Evolutionary conservation across 2,113 vertebrate species (phyloP).

Genomic region (Mormoops blainvillei): DNA sequence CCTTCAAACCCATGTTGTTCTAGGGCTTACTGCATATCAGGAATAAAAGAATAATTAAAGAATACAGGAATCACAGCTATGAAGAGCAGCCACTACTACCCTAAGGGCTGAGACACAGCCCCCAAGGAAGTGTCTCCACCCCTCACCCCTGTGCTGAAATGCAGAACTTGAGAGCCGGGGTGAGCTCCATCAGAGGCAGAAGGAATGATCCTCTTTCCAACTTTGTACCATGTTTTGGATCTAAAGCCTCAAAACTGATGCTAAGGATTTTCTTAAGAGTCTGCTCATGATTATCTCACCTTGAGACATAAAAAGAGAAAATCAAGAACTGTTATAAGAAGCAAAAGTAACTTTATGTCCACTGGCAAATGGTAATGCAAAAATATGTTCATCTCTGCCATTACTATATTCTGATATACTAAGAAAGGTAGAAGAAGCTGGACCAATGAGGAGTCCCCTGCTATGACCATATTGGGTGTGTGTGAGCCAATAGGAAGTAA

Average conservation of each 20-base stretch:
- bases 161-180: not conserved
- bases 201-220: not conserved
- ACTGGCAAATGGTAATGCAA: not conserved
- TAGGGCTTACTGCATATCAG: not conserved
- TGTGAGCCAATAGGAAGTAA: not conserved
- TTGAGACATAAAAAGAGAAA: not conserved
- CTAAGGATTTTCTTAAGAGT: conserved; percentile 13
- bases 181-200: not conserved
- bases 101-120: not conserved
- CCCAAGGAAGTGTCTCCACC: not conserved
- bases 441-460: not conserved
- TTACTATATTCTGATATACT: not conserved
- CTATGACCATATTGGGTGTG: not conserved
- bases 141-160: accelerated
- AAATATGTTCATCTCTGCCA: not conserved
- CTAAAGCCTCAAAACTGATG: not conserved
- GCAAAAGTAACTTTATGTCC: not conserved
- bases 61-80: not conserved
- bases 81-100: not conserved
- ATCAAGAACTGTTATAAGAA: conserved; percentile 9
- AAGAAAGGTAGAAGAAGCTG: not conserved
- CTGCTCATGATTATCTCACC: not conserved
- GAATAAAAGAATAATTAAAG: not conserved
- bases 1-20: not conserved
- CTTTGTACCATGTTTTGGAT: not conserved